Evolutionary conservation across 2,888 invertebrate genomes (phyloP), one percentile per base, ranked within the genome.

Genomic region (Parnassius mnemosyne): DNA sequence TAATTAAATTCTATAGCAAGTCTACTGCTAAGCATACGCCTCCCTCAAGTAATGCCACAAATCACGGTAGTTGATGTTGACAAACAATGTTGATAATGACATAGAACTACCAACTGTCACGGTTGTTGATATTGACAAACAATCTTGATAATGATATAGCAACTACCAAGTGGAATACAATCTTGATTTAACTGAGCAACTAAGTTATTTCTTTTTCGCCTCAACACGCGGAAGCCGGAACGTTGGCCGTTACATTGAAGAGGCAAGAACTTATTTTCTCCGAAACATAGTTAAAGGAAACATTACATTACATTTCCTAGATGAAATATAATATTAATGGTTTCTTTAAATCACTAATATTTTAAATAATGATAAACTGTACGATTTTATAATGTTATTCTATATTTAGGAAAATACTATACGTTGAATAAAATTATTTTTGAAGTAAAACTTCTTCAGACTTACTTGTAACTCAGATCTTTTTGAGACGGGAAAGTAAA

Each of bases 231-330:
- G 81, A 81, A 84, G 73, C 69, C 64, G 69, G 73, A 77, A 70
- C 67, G 34, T 13, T 41, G 59, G 56, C 55, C 69, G 65, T 66
- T 71, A 67, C 68, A 57, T 58, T 64, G 58, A 60, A 65, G 50
- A 63, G 63, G 44, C 63, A 66, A 61, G 59, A 70, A 75, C 72
- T 75, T 72, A 78, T 78, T 74, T 87, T 86, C 86, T 57, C 2
- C 64, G 86, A 85, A 86, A 58, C 53, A 54, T 53, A 60, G 63
- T 64, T 68, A 70, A 66, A 84, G 85, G 84, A 86, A 83, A 78
- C 16, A 16, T 16, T 16, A 16, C 16, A 16, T 16, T 77, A 68
- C 68, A 68, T 78, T 83, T 85, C 84, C 84, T 80, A 69, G 71
- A 70, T 63, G 59, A 61, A 44, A 42, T 34, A 34, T 34, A 34